A percentile compares a stretch with the other conserved stretches of the same genome.
Evolutionary conservation across 2,113 vertebrate genomes (phyloP).

Genomic region (Cervus canadensis): DNA sequence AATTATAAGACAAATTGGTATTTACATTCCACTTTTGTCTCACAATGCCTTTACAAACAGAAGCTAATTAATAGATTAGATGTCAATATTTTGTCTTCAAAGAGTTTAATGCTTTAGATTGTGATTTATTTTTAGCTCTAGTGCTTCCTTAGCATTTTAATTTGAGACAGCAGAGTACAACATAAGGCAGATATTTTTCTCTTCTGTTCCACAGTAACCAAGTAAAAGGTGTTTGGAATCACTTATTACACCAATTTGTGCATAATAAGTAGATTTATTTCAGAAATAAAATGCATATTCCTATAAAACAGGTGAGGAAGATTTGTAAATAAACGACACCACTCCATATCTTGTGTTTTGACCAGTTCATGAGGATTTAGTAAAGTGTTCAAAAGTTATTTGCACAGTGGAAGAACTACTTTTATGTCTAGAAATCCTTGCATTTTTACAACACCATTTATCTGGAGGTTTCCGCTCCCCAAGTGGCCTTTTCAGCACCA

Average conservation of each 20-base stretch:
- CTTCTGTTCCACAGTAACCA: background rate
- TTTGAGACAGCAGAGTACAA: background rate
- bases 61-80: slow-evolving; percentile 52
- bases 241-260: background rate
- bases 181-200: background rate
- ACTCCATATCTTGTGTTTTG: background rate
- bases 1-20: slow-evolving; percentile 36
- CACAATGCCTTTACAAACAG: slow-evolving; percentile 40
- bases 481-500: background rate
- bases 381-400: background rate
- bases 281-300: background rate
- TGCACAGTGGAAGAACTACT: background rate
- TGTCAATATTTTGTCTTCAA: slow-evolving; percentile 4
- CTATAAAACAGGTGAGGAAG: background rate
- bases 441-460: background rate
- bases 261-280: background rate
- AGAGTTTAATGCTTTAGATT: background rate
- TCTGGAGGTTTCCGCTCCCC: background rate
- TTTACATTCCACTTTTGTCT: slow-evolving; percentile 19
- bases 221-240: background rate
- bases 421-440: background rate
- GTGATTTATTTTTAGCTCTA: slow-evolving; percentile 1
- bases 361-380: background rate
- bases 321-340: background rate
- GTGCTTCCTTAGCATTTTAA: background rate